A percentile compares a stretch with the other conserved stretches of the same genome.
Evolutionary conservation across 2,797 vertebrate species (phyloP).

Genomic region (Cyclura pinguis): DNA sequence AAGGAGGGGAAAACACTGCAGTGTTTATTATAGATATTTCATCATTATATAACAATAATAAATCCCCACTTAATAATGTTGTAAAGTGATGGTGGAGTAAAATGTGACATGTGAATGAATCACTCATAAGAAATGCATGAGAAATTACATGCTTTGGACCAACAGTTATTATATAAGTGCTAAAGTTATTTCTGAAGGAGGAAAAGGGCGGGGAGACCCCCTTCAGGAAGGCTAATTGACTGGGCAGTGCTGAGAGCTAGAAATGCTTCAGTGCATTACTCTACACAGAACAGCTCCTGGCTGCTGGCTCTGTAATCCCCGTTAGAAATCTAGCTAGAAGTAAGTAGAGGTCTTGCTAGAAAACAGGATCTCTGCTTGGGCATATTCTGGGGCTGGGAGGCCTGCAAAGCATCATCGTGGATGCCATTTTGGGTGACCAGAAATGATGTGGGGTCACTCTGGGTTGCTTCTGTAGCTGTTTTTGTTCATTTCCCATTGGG

Average conservation of each 20-base stretch:
- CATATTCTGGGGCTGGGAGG: too few relatives aligned
- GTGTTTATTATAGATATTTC: slow-evolving; percentile 28
- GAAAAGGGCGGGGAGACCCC: neutral
- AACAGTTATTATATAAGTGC: neutral
- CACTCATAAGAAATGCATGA: neutral
- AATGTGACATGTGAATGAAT: slow-evolving; percentile 6
- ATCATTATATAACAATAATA: neutral
- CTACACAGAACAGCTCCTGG: neutral
- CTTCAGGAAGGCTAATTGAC: neutral
- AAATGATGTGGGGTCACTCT: too few relatives aligned
- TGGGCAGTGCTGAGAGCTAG: neutral
- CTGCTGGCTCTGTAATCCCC: neutral
- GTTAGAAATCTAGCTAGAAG: too few relatives aligned
- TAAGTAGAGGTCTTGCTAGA: neutral
- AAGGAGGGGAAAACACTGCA: neutral
- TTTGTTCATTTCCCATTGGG: too few relatives aligned
- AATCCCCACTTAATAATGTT: slow-evolving; percentile 10
- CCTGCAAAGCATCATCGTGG: too few relatives aligned
- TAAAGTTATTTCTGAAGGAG: neutral
- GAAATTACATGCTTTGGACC: neutral
- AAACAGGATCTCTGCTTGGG: too few relatives aligned
- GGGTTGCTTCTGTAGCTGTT: too few relatives aligned
- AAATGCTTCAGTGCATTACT: neutral
- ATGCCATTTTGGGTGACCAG: too few relatives aligned
- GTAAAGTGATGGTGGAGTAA: neutral